phyloP scores from a whole-genome alignment of 2,113 vertebrate species.

The Antennarius striatus region DNA sequence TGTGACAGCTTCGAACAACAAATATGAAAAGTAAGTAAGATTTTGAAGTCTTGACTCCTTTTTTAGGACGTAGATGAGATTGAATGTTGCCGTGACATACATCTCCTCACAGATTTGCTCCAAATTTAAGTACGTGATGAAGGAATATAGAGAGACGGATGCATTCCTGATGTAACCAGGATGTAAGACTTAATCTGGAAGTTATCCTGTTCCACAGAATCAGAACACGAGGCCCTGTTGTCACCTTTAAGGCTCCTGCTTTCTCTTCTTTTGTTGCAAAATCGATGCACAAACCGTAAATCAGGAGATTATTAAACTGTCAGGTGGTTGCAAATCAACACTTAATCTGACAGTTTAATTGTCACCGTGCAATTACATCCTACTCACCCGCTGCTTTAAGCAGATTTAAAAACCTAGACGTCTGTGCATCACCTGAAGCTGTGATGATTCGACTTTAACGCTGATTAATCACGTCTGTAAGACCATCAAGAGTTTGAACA shows the following conservation, averaged over 20 bases:
- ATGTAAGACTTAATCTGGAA: conserved; percentile 38
- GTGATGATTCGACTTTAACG: no score
- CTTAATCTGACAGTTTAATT: conserved; percentile 26
- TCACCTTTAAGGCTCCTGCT: no score
- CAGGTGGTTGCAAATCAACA: conserved; percentile 30
- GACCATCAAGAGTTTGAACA: conserved; percentile 33
- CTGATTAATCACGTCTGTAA: neutral
- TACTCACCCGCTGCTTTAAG: conserved; percentile 11
- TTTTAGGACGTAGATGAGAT: conserved; percentile 12
- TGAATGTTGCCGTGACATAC: conserved; percentile 17
- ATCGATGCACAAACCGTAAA: no score
- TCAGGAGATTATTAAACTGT: conserved; percentile 12
- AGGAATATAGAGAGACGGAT: neutral
- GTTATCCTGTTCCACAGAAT: conserved; percentile 5
- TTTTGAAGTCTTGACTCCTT: conserved; percentile 2
- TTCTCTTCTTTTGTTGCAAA: no score
- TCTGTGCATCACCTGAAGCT: conserved; percentile 1
- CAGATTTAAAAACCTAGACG: conserved; percentile 16
- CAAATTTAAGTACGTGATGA: conserved; percentile 23
- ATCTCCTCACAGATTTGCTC: conserved; percentile 21
- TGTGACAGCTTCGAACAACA: conserved; percentile 24
- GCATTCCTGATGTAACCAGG: conserved; percentile 41
- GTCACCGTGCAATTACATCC: conserved; percentile 34
- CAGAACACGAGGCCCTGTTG: neutral
- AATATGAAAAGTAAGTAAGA: no score